A percentile compares a stretch with the other conserved stretches of the same genome.
phyloP scores from a whole-genome alignment of 2,113 vertebrate species.

The Gambusia holbrooki region DNA sequence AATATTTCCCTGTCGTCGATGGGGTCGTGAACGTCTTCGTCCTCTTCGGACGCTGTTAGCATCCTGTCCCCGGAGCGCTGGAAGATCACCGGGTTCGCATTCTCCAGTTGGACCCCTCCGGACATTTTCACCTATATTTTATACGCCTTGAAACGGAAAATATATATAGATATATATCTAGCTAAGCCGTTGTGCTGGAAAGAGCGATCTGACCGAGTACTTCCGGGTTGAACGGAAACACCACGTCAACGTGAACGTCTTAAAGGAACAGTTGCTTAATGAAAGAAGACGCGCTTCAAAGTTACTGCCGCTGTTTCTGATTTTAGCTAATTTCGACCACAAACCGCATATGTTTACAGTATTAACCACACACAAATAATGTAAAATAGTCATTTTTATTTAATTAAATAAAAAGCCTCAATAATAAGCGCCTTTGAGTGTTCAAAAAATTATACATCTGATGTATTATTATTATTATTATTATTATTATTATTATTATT shows the following conservation, averaged over 20 bases:
- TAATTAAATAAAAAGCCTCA: no score
- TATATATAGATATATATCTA: rapidly evolving
- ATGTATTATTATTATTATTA: no score
- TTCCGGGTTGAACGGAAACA: conserved; percentile 41
- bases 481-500: no score
- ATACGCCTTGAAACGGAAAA: not conserved
- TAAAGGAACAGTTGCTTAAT: conserved; percentile 31
- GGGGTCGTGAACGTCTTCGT: conserved; percentile 69
- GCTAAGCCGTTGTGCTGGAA: not conserved
- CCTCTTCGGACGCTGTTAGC: conserved; percentile 51
- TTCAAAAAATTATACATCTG: no score
- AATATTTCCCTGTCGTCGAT: conserved; percentile 77
- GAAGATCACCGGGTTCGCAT: conserved; percentile 69
- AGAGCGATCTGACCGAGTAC: not conserved
- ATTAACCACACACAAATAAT: no score
- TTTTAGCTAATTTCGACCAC: no score
- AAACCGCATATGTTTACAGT: no score
- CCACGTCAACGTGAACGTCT: not conserved
- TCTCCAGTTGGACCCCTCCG: conserved; percentile 49
- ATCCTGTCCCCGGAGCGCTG: conserved; percentile 64
- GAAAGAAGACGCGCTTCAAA: not conserved
- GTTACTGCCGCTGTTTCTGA: no score
- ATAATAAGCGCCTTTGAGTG: no score
- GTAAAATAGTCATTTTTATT: no score
- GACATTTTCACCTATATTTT: conserved; percentile 34